phyloP scores from a whole-genome alignment of 2,888 invertebrate genomes.

The Hymenopus coronatus region DNA sequence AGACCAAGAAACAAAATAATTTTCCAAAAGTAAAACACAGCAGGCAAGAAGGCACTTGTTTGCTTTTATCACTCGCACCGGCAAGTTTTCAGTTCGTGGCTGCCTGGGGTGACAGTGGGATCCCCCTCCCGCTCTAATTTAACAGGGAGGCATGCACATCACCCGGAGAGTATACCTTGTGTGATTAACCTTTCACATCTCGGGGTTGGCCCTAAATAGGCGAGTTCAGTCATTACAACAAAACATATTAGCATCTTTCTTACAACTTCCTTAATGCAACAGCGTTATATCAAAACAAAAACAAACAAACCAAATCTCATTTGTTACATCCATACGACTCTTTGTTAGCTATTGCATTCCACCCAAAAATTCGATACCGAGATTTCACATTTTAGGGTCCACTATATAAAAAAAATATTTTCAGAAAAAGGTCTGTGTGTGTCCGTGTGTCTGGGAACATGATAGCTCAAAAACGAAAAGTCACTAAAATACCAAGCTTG shows the following conservation, averaged over 20 bases:
- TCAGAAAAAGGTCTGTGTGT: too few relatives aligned
- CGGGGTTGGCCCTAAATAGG: slow-evolving; percentile 14
- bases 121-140: not conserved
- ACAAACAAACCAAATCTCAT: too few relatives aligned
- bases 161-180: not conserved
- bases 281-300: not conserved
- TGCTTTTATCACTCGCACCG: not conserved
- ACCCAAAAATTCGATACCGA: too few relatives aligned
- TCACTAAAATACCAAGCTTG: too few relatives aligned
- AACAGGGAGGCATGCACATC: not conserved
- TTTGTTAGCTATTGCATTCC: too few relatives aligned
- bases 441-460: too few relatives aligned
- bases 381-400: too few relatives aligned
- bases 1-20: too few relatives aligned
- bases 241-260: not conserved
- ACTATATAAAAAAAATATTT: too few relatives aligned
- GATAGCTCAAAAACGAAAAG: too few relatives aligned
- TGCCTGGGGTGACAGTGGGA: not conserved
- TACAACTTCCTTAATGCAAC: not conserved
- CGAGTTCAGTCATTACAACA: not conserved
- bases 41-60: not conserved
- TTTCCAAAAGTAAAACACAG: too few relatives aligned
- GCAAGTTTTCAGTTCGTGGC: not conserved
- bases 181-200: slow-evolving; percentile 27
- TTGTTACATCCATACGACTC: too few relatives aligned